Evolutionary conservation across 1,140 invertebrate genomes (phyloP), one percentile per base, ranked within the genome.

Genomic region (Laupala kohalensis): DNA sequence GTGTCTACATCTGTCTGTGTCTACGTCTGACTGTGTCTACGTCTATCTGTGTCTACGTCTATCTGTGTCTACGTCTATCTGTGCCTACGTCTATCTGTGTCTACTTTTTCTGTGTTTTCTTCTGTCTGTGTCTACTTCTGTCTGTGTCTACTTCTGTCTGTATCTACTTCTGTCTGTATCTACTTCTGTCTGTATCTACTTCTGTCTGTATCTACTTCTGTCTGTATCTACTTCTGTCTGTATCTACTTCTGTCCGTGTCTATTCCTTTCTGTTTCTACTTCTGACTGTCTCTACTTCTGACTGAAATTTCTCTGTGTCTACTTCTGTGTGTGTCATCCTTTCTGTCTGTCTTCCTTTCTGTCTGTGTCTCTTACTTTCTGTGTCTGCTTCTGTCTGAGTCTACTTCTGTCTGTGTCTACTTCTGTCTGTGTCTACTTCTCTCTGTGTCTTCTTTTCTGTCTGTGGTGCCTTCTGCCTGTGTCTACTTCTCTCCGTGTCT

Each of bases 211-310:
- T 29, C 29, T 69, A 6, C 25, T 23, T 69, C 5, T 69, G 6
- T 27, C 19, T 69, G 67, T 69, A 5, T 6, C 64, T 64, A n/a
- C n/a, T 64, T 25, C 5, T 25, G 6, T 64, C 64, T 64, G 6
- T 64, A 6, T 25, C 64, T 64, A 64, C n/a, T 9, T 64, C 19
- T 64, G 19, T 64, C 64, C 6, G 25, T 70, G 6, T 70, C 27
- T 26, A 23, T 70, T 27, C 6, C 53, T 64, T 15, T 70, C 62
- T 70, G 13, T 19, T 6, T 64, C 19, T 70, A 5, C 25, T 70
- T 69, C 25, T 67, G 64, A 69, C 24, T 26, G n/a, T 70, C 6
- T 62, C 12, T 30, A 6, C 26, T 69, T 69, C 68, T 69, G n/a
- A 64, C 68, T 69, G 29, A 6, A 28, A n/a, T 64, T 69, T 25